Evolutionary conservation across 2,888 invertebrate species (phyloP).

Genomic region (Agrotis puta): DNA sequence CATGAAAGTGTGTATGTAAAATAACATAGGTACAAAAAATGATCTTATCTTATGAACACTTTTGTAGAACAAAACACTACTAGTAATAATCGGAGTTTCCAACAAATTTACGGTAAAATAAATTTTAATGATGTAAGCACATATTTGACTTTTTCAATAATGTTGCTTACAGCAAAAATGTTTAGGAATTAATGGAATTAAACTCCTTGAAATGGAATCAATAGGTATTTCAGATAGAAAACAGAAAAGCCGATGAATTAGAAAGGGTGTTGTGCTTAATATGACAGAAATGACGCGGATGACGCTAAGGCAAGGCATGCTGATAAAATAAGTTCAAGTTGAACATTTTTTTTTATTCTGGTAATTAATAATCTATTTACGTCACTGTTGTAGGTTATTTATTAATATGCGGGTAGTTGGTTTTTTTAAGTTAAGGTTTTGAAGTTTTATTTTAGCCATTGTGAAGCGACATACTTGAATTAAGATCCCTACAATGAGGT

Average conservation of each 20-base stretch:
- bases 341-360: neutral
- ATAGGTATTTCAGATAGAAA: neutral
- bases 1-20: too few relatives aligned
- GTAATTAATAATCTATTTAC: neutral
- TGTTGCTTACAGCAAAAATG: conserved; percentile 11
- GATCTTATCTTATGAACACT: too few relatives aligned
- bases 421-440: neutral
- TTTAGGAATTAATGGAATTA: neutral
- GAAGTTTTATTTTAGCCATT: neutral
- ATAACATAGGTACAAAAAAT: too few relatives aligned
- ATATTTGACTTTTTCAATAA: conserved; percentile 21
- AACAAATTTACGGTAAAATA: conserved; percentile 1
- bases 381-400: neutral
- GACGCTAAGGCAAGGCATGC: too few relatives aligned
- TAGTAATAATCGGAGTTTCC: neutral
- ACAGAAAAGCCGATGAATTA: neutral
- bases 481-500: neutral
- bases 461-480: neutral
- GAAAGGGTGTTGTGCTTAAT: neutral
- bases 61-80: too few relatives aligned
- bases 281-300: too few relatives aligned
- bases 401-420: conserved; percentile 33
- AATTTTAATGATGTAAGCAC: conserved; percentile 3
- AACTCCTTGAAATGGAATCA: neutral
- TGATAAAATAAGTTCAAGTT: neutral